These are phyloP conservation scores for Acanthiza pusilla DNA, from an alignment of 2,797 vertebrate genomes.

Conservation along the genomic window DNA sequence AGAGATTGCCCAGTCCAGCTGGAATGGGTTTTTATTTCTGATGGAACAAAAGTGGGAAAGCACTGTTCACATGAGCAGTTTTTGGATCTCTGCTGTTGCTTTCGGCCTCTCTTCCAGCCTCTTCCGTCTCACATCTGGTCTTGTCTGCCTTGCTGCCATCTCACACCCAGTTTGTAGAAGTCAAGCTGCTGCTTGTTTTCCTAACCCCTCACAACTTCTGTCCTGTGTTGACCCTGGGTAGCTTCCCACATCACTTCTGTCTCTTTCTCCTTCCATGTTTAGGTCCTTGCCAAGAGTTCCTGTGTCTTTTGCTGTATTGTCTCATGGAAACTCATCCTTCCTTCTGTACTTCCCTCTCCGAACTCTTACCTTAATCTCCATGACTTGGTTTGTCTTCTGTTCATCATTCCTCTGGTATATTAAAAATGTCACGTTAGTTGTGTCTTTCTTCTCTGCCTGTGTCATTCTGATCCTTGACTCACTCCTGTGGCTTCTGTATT, in stretches of 20 bases:
- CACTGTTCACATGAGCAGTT: not conserved
- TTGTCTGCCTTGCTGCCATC: conserved; percentile 16
- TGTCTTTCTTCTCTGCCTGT: not conserved
- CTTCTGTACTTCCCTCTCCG: not conserved
- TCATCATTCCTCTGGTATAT: not conserved
- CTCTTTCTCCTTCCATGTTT: not conserved
- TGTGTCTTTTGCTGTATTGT: not conserved
- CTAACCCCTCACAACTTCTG: not conserved
- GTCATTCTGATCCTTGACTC: not conserved
- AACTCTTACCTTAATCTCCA: not conserved
- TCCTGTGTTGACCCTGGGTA: not conserved
- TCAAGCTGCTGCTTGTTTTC: not conserved
- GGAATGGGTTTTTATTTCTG: not conserved
- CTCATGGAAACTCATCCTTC: not conserved
- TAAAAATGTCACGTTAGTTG: not conserved
- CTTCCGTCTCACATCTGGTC: not conserved
- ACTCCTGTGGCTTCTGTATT: not conserved
- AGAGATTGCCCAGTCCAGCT: not conserved
- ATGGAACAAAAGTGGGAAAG: not conserved
- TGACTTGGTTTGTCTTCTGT: not conserved
- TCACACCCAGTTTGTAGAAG: not conserved
- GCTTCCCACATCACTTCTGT: not conserved
- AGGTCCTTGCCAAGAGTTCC: not conserved
- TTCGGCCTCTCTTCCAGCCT: not conserved
- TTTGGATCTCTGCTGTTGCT: not conserved